phyloP scores from a whole-genome alignment of 2,888 invertebrate species.

The Drosophila conformis region DNA sequence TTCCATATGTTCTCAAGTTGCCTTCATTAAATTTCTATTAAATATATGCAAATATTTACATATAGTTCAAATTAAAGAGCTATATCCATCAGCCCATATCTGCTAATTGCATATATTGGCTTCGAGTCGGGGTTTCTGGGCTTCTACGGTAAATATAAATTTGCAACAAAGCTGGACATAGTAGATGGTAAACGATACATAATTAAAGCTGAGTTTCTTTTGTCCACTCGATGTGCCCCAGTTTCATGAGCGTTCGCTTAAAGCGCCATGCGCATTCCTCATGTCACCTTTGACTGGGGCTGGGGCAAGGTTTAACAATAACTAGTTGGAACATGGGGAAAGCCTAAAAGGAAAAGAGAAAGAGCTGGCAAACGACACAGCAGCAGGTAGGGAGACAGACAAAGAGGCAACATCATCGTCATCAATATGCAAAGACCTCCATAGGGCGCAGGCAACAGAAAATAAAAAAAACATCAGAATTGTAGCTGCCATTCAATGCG shows the following conservation, averaged over 20 bases:
- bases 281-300: conserved; percentile 47
- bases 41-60: not conserved
- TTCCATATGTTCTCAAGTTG: not conserved
- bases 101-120: no score
- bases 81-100: not conserved
- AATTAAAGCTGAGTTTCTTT: conserved; percentile 38
- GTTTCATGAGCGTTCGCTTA: conserved; percentile 55
- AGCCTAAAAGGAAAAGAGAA: conserved; percentile 19
- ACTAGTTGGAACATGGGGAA: conserved; percentile 17
- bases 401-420: conserved; percentile 52
- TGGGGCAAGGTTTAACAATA: conserved; percentile 48
- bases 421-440: conserved; percentile 74
- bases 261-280: conserved; percentile 51
- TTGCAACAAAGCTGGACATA: not conserved
- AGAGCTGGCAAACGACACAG: conserved; percentile 13
- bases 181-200: not conserved
- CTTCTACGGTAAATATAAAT: not conserved
- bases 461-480: conserved; percentile 40
- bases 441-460: conserved; percentile 21
- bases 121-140: not conserved
- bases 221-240: conserved; percentile 55
- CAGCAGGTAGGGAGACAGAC: conserved; percentile 16
- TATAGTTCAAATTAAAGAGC: not conserved
- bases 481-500: conserved; percentile 67
- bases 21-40: not conserved